Conservation (phyloP, 1,140 invertebrate species). For the Chironomus tepperi region DNA sequence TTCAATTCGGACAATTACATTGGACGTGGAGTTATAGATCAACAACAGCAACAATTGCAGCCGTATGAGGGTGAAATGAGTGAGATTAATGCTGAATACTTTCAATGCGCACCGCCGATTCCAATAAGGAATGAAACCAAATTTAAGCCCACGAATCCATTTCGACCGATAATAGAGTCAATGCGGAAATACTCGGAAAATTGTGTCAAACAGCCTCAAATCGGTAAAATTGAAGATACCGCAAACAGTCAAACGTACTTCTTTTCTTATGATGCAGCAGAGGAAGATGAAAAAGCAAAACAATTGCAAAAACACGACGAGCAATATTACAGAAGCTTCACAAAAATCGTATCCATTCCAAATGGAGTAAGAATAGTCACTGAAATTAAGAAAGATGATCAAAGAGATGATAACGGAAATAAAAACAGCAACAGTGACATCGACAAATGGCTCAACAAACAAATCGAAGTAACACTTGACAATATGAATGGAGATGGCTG, state of each 20-base stretch:
- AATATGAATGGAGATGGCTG: neutral
- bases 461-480: neutral
- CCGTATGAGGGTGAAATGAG: neutral
- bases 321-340: neutral
- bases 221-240: neutral
- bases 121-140: neutral
- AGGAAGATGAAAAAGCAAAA: neutral
- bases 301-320: neutral
- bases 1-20: neutral
- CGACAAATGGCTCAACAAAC: neutral
- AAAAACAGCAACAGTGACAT: neutral
- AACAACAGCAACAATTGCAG: neutral
- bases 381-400: neutral
- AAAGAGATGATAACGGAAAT: neutral
- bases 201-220: neutral
- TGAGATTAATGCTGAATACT: neutral
- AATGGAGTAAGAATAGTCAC: constrained; percentile 9
- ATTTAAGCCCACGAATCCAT: neutral
- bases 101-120: neutral
- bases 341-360: neutral
- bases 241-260: neutral
- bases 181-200: neutral
- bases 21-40: neutral
- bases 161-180: neutral
- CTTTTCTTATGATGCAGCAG: neutral